Base-by-base conservation (phyloP, 2,797 vertebrate genomes). In the Molossus alvarezi region DNA sequence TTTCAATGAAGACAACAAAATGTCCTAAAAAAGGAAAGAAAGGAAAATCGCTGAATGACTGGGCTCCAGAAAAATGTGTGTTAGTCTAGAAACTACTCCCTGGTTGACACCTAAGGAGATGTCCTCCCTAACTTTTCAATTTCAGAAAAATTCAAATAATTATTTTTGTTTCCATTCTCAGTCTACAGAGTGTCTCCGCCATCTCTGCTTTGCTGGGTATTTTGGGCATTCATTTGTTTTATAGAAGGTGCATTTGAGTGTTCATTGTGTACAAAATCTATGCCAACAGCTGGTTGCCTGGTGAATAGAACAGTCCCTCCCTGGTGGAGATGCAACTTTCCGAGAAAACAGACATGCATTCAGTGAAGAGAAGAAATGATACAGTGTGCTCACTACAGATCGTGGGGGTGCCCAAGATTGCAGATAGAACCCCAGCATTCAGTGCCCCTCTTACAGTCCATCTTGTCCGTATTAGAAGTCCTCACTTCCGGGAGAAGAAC, bases 1-100 rank as follows among this genome's bases (percentile, higher is more conserved):
- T 95, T 96, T 65, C 90, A 75, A 69, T 83, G 73, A 94, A 93
- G 88, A 91, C 41, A 88, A 58, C 29, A 73, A 79, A 88, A 45
- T 86, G 29, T 84, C 71, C 76, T 88, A 94, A 79, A 96, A 95
- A 88, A 72, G 51, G 33, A 45, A 76, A 91, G 64, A 71, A 57
- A 67, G 41, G 64, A 92, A 84, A 90, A 48, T 75, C 11, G 41
- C 77, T 62, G 37, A 55, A 18, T 84, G 67, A 29, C 64, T 41
- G 48, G 84, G 53, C 27, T 29, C 87, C 41, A 23, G 81, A 79
- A 88, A 37, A 79, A 45, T 0, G 9, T 33, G 27, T 6, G 1
- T 73, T 58, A 11, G 25, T 80, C 90, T 80, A 29, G 64, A 91
- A 79, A n/a, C 57, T 33, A 53, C 1, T 72, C 33, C 51, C 65